Evolutionary conservation across 2,797 vertebrate genomes (phyloP), one percentile per base, ranked within the genome.

Genomic region (Anabas testudineus): DNA sequence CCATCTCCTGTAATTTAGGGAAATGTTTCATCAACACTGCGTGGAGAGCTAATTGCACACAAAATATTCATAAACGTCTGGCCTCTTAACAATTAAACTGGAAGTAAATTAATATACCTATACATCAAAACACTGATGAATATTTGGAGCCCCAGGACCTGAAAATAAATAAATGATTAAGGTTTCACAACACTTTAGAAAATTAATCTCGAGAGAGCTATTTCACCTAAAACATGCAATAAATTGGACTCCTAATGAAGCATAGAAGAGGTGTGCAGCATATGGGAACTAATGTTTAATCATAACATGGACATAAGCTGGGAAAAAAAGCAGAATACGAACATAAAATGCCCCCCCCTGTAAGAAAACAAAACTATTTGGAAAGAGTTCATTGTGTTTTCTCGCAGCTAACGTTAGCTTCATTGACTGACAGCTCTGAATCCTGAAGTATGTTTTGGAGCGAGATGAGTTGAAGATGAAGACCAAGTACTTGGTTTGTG

Each of bases 141-240:
- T 87, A 79, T 84, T 90, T 72, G 12, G 59, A 67, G 88, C 89
- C 82, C 10, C 8, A 2, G 80, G 84, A 67, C 21, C 34, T 41
- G 70, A 34, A 84, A 87, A 85, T 89, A 89, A 91, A 92, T 89
- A 90, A 89, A 88, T 90, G 85, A 92, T 90, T 85, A 74, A 24
- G 34, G 59, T 76, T 88, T 84, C 64, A 65, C 57, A 84, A 74
- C 69, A 75, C 64, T 79, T 72, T 49, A 19, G 7, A 37, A 79
- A 85, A 88, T 84, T 68, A 82, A 84, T 87, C 85, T 87, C 49
- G 0, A 61, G 71, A 69, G 76, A 70, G 69, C 43, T 74, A 79
- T 87, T 84, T 79, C 69, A 82, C 74, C 64, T 66, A 65, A 81
- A 83, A 74, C 62, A 67, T 53, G 82, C 60, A 65, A 83, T 78